Percentiles rank a stretch among this genome's conserved stretches.
phyloP scores from a whole-genome alignment of 2,797 vertebrate genomes.

The Peromyscus aztecus region DNA sequence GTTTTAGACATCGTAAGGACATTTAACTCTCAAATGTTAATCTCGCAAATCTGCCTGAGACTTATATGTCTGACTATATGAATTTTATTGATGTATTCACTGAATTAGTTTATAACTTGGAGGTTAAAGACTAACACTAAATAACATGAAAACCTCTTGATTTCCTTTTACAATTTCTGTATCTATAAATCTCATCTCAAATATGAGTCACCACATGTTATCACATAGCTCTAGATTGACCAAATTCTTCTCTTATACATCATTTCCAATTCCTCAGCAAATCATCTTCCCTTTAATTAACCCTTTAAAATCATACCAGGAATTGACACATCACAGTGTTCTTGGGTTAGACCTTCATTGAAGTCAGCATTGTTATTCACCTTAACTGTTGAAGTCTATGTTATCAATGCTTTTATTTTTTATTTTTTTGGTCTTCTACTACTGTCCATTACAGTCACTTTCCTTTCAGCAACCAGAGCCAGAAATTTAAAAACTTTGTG shows the following conservation, averaged over 20 bases:
- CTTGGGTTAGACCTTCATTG: neutral
- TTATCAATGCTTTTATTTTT: neutral
- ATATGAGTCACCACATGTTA: neutral
- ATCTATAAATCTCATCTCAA: neutral
- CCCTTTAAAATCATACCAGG: neutral
- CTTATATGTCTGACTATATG: neutral
- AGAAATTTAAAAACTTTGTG: slow-evolving; percentile 6
- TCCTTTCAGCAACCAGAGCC: neutral
- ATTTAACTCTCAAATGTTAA: neutral
- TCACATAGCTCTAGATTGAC: neutral
- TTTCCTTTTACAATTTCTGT: neutral
- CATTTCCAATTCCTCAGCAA: neutral
- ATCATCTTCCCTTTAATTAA: neutral
- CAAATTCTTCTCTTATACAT: neutral
- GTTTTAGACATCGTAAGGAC: neutral
- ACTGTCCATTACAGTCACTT: neutral
- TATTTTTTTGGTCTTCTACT: neutral
- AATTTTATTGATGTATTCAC: neutral
- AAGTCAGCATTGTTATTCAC: neutral
- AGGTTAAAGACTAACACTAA: neutral
- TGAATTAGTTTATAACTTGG: neutral
- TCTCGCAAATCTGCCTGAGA: neutral
- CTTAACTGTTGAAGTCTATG: neutral
- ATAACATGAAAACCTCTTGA: neutral
- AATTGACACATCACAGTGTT: neutral